Conservation (phyloP, 2,113 vertebrate genomes). For the Macrotis lagotis region DNA sequence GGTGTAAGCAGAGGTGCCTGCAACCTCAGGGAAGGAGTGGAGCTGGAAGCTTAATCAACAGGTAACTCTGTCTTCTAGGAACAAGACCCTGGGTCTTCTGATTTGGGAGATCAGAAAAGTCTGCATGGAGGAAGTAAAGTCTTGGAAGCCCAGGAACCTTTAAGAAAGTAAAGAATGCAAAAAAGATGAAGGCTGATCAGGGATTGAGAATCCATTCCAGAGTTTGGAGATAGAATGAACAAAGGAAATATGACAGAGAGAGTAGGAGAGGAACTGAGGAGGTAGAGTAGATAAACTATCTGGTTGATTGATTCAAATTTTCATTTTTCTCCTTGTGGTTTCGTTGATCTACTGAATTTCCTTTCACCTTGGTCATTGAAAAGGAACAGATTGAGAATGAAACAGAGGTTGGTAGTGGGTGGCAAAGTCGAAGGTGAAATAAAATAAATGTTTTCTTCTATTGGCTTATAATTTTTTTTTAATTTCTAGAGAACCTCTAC, state of each 20-base stretch:
- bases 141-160: not conserved
- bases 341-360: not conserved
- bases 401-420: constrained; percentile 68
- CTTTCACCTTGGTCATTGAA: constrained; percentile 52
- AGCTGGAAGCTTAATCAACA: not conserved
- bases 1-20: not conserved
- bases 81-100: not conserved
- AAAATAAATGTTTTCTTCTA: constrained; percentile 76
- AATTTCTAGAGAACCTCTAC: constrained; percentile 73
- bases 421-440: constrained; percentile 76
- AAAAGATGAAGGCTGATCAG: not conserved
- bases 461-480: constrained; percentile 76
- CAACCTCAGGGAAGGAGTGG: not conserved
- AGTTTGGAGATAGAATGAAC: not conserved
- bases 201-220: not conserved
- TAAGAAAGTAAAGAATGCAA: not conserved
- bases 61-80: too few relatives aligned
- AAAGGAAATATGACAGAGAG: not conserved
- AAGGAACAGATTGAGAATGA: constrained; percentile 66
- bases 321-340: not conserved
- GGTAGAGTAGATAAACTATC: not conserved
- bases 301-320: not conserved
- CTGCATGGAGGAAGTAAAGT: not conserved
- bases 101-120: not conserved
- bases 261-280: not conserved